Conservation (phyloP, 2,888 invertebrate species). For the Ecdyonurus torrentis region DNA sequence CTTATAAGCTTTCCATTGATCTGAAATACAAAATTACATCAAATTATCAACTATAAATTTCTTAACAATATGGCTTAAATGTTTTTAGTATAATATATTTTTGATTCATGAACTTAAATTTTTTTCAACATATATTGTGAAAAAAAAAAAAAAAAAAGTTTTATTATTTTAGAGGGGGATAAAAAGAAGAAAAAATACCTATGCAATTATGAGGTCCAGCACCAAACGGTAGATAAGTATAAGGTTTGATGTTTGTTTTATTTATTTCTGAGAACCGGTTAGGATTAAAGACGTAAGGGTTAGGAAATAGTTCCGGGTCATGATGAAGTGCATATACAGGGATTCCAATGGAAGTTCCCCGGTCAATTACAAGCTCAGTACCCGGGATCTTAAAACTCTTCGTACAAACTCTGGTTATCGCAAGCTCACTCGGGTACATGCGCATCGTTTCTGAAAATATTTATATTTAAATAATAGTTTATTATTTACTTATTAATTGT, state of each 20-base stretch:
- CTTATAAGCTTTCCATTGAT: too few species aligned
- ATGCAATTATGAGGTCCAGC: conserved; percentile 43
- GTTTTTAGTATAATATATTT: too few species aligned
- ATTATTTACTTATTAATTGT: too few species aligned
- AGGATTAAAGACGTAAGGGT: conserved; percentile 34
- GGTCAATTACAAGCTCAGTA: conserved; percentile 23
- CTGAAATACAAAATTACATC: too few species aligned
- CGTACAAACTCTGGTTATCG: conserved; percentile 4
- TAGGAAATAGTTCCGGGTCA: conserved; percentile 32
- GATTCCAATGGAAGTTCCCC: conserved; percentile 23
- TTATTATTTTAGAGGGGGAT: too few species aligned
- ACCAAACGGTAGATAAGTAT: conserved; percentile 36
- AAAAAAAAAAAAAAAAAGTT: too few species aligned
- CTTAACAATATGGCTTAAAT: too few species aligned
- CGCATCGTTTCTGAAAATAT: conserved; percentile 9
- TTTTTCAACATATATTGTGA: too few species aligned
- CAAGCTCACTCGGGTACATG: conserved; percentile 8
- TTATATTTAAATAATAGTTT: too few species aligned
- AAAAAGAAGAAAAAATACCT: too few species aligned
- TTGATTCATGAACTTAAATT: too few species aligned
- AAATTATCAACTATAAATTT: too few species aligned
- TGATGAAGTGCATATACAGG: conserved; percentile 31
- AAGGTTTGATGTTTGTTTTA: conserved; percentile 28
- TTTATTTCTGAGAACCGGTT: conserved; percentile 38
- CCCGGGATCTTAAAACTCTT: conserved; percentile 15